Evolutionary conservation across 1,140 invertebrate species (phyloP).

Genomic region (Thaumatotibia leucotreta): DNA sequence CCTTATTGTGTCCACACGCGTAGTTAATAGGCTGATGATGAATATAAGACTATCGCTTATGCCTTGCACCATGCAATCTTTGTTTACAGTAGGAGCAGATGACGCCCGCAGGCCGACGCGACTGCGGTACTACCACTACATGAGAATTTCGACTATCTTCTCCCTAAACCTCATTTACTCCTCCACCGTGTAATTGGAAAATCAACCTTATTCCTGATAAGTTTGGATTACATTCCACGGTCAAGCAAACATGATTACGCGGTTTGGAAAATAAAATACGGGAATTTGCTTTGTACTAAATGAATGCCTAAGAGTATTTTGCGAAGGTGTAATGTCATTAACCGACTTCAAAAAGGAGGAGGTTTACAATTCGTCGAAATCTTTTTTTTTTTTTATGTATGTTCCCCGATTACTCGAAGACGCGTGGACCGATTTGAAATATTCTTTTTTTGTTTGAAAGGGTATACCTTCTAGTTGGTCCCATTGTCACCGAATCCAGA

Average conservation of each 20-base stretch:
- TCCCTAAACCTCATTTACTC: not conserved
- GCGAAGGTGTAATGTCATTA: not conserved
- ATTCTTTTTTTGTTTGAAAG: no score
- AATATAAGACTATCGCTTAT: not conserved
- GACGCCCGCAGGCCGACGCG: constrained; percentile 39
- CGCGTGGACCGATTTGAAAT: no score
- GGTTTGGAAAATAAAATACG: constrained; percentile 14
- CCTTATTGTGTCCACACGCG: no score
- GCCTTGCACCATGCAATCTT: constrained; percentile 21
- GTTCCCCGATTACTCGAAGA: no score
- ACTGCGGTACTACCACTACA: constrained; percentile 25
- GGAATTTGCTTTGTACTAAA: constrained; percentile 27
- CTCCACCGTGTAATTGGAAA: not conserved
- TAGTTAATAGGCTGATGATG: no score
- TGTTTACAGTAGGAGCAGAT: constrained; percentile 37
- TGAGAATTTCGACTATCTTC: not conserved
- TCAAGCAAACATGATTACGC: not conserved
- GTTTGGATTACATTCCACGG: not conserved
- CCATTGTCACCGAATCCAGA: no score
- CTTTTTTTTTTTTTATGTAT: no score
- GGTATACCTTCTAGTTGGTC: no score
- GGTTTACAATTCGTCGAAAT: no score
- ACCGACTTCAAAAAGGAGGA: no score
- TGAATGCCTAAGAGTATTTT: not conserved
- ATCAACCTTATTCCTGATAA: not conserved